These are phyloP conservation scores for Lochmaea crataegi DNA, from an alignment of 2,888 invertebrate species.

Conservation along the genomic window DNA sequence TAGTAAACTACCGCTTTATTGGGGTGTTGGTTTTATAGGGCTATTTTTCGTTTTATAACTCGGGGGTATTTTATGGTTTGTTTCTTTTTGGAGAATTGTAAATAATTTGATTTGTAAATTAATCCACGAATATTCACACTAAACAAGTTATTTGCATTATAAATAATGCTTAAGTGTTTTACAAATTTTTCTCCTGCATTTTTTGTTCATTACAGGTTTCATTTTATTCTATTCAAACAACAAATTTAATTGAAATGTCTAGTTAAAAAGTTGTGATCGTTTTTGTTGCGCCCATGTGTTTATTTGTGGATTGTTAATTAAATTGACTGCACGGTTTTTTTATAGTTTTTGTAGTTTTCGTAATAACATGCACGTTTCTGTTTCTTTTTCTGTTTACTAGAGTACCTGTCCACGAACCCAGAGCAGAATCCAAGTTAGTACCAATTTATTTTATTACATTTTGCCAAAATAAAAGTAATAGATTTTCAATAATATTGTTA, in stretches of 20 bases:
- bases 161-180: not conserved
- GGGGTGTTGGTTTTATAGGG: not conserved
- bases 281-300: conserved; percentile 25
- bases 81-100: not conserved
- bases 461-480: conserved; percentile 16
- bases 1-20: not conserved
- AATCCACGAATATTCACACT: conserved; percentile 2
- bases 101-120: not conserved
- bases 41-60: not conserved
- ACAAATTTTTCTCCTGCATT: no score
- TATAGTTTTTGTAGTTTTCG: conserved; percentile 28
- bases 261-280: not conserved
- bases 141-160: no score
- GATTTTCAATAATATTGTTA: not conserved
- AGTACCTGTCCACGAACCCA: conserved; percentile 58
- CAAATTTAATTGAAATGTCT: no score
- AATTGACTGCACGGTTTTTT: conserved; percentile 44
- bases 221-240: not conserved
- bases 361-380: conserved; percentile 50
- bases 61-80: not conserved
- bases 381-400: conserved; percentile 62
- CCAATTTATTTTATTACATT: conserved; percentile 32
- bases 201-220: not conserved
- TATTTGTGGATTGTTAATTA: conserved; percentile 41
- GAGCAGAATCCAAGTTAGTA: conserved; percentile 61